Conservation (phyloP, 2,113 vertebrate genomes). For the Balaeniceps rex region DNA sequence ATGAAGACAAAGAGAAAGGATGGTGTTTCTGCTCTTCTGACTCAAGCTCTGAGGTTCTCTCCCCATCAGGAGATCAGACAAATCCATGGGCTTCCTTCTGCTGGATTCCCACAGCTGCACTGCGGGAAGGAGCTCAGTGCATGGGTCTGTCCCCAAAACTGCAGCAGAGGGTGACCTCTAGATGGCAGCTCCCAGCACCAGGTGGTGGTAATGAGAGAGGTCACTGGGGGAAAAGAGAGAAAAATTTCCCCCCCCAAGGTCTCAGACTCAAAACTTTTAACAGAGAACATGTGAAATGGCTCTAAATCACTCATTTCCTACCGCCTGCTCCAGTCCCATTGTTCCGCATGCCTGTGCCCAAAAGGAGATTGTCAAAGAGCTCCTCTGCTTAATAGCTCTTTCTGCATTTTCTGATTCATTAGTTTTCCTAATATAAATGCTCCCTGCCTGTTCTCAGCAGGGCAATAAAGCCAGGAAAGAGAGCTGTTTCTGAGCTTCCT, state of each 20-base stretch:
- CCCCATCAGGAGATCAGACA: not conserved
- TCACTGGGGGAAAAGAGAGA: not conserved
- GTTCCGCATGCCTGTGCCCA: not conserved
- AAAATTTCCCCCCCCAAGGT: not conserved
- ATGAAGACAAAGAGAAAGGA: not conserved
- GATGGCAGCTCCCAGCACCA: too few relatives aligned
- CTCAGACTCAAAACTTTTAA: not conserved
- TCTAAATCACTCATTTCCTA: not conserved
- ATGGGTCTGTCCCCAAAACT: not conserved
- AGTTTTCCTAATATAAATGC: not conserved
- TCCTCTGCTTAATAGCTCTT: not conserved
- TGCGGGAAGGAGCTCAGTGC: not conserved
- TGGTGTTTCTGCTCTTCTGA: not conserved
- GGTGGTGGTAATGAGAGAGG: not conserved
- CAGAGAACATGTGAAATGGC: not conserved
- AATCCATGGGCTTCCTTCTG: not conserved
- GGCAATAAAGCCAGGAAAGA: not conserved
- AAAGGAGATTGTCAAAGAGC: not conserved
- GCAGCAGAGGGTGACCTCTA: not conserved
- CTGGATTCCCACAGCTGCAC: not conserved
- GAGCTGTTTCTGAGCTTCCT: not conserved
- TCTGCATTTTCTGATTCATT: conserved; percentile 9
- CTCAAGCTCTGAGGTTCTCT: not conserved
- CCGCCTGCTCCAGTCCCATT: not conserved
- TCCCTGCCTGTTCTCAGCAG: not conserved